Evolutionary conservation across 1,140 invertebrate genomes (phyloP).

Genomic region (Patella vulgata): DNA sequence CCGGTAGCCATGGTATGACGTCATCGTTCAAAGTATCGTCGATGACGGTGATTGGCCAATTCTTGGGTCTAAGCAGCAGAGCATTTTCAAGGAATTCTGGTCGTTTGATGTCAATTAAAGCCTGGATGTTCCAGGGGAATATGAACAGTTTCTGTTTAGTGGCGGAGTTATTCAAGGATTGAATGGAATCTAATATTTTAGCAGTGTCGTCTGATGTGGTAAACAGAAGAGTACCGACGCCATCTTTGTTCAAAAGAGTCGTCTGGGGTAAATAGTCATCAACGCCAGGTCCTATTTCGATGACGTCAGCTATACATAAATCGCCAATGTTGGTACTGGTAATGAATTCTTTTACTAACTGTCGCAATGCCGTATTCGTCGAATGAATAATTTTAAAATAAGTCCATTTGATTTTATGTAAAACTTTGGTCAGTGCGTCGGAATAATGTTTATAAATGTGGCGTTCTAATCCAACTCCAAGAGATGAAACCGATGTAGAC

Average conservation of each 20-base stretch:
- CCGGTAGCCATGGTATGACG: slow-evolving; percentile 1
- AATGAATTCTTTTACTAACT: neutral
- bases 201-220: slow-evolving; percentile 8
- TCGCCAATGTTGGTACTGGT: neutral
- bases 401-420: slow-evolving; percentile 18
- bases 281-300: neutral
- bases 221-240: slow-evolving; percentile 5
- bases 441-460: neutral
- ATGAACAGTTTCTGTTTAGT: slow-evolving; percentile 6
- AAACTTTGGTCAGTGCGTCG: neutral
- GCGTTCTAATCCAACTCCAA: neutral
- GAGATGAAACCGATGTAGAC: neutral
- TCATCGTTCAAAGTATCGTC: neutral
- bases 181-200: slow-evolving; percentile 2
- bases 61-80: neutral
- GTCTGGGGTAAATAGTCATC: too few species aligned
- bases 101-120: neutral
- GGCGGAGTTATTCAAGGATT: neutral
- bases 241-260: neutral
- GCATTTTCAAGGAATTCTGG: neutral
- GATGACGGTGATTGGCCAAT: neutral
- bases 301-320: slow-evolving; percentile 11
- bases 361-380: neutral
- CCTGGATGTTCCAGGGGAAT: slow-evolving; percentile 16
- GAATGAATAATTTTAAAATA: slow-evolving; percentile 18